These are phyloP conservation scores for Hippocampus guttulatus DNA, from an alignment of 2,113 vertebrate species.

Conservation along the genomic window DNA sequence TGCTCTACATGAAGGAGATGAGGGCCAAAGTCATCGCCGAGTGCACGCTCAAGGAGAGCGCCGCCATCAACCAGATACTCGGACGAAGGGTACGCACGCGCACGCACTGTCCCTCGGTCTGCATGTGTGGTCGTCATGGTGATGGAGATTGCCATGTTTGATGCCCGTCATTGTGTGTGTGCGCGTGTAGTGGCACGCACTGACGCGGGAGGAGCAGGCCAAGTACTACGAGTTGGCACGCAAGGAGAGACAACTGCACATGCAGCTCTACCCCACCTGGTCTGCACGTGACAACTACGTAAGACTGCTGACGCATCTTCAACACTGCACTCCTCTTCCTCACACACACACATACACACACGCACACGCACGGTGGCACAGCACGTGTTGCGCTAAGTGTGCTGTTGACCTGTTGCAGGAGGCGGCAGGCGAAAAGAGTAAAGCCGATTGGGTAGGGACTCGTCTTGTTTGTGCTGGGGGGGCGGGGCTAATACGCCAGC, in stretches of 20 bases:
- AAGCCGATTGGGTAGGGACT: conserved; percentile 76
- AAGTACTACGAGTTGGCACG: conserved; percentile 98
- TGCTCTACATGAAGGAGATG: conserved; percentile 99
- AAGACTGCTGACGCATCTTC: conserved; percentile 46
- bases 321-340: neutral
- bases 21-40: conserved; percentile 96
- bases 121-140: neutral
- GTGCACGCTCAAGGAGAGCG: conserved; percentile 97
- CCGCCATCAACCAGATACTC: conserved; percentile 98
- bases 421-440: conserved; percentile 73
- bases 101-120: neutral
- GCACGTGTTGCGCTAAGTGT: conserved; percentile 60
- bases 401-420: conserved; percentile 75
- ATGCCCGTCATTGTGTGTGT: conserved; percentile 7
- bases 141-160: neutral
- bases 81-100: conserved; percentile 80
- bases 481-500: conserved; percentile 17
- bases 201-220: conserved; percentile 95
- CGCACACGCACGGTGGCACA: neutral
- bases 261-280: conserved; percentile 99
- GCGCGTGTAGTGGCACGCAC: conserved; percentile 88
- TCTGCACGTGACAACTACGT: conserved; percentile 97
- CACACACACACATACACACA: conserved; percentile 3
- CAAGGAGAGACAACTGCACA: conserved; percentile 97
- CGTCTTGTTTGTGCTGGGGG: conserved; percentile 67